These are phyloP conservation scores for Taurulus bubalis DNA, from an alignment of 2,113 vertebrate species.

Conservation along the genomic window DNA sequence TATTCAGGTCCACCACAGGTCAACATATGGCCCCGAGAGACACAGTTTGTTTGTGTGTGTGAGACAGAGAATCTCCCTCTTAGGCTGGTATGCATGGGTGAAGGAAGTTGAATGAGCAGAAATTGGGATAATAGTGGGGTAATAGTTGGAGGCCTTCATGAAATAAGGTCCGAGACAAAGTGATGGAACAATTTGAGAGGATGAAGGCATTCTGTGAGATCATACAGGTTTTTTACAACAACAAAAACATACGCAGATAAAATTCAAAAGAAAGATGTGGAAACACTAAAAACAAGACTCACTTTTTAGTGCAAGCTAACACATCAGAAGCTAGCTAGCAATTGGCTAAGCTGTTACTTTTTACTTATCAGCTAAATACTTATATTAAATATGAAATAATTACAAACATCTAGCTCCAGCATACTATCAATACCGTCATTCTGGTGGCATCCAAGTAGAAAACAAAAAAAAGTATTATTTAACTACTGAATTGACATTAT, in stretches of 20 bases:
- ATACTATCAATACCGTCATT: neutral
- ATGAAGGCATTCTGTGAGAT: slow-evolving; percentile 44
- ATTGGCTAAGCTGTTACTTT: neutral
- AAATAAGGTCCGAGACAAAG: slow-evolving; percentile 25
- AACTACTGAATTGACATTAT: neutral
- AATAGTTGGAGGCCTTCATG: neutral
- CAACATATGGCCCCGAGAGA: slow-evolving; percentile 78
- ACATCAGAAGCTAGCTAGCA: neutral
- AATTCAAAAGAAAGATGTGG: neutral
- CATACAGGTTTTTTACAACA: slow-evolving; percentile 12
- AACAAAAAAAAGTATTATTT: too few relatives aligned
- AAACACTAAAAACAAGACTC: neutral
- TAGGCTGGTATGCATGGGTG: slow-evolving; percentile 50
- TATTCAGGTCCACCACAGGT: slow-evolving; percentile 76
- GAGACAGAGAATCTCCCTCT: slow-evolving; percentile 46
- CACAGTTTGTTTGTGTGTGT: slow-evolving; percentile 65
- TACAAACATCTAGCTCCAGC: neutral
- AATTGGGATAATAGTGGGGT: neutral
- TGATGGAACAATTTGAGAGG: slow-evolving; percentile 8
- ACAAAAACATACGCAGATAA: neutral
- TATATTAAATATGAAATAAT: neutral
- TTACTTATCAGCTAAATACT: neutral
- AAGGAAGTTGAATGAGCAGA: slow-evolving; percentile 58
- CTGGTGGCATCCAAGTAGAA: neutral
- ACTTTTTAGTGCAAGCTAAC: neutral